Conservation (phyloP, 1,140 invertebrate species). For the Dendrolimus kikuchii region DNA sequence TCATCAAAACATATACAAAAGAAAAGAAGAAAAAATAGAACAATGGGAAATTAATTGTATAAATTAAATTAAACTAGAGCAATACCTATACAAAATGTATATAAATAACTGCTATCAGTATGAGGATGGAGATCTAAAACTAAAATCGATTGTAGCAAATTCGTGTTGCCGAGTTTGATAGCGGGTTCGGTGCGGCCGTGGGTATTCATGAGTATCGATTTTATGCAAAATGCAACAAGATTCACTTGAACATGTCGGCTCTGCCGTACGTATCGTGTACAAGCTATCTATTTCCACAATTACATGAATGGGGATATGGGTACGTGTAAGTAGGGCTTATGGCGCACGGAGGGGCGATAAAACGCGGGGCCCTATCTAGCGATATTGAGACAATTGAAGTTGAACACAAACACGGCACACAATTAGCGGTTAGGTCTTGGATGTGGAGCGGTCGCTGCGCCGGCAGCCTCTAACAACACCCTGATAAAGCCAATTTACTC, state of each 20-base stretch:
- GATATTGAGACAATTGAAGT: conserved; percentile 37
- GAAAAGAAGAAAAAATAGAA: no score
- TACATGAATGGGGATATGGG: conserved; percentile 46
- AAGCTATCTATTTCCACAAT: conserved; percentile 51
- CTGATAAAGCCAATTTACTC: conserved; percentile 26
- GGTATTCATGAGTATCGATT: conserved; percentile 69
- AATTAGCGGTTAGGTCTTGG: conserved; percentile 31
- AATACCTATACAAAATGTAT: no score
- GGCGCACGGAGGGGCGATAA: conserved; percentile 23
- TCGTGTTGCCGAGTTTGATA: conserved; percentile 45
- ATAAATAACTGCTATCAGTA: conserved; percentile 30
- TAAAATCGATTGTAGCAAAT: conserved; percentile 53
- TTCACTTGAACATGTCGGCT: conserved; percentile 58
- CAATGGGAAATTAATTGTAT: no score
- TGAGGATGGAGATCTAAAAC: conserved; percentile 41
- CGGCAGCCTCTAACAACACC: conserved; percentile 7
- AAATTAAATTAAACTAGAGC: no score
- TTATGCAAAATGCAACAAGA: conserved; percentile 72
- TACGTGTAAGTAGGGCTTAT: conserved; percentile 54
- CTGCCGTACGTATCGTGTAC: conserved; percentile 48
- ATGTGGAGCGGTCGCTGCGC: not conserved
- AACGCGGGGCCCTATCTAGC: conserved; percentile 29
- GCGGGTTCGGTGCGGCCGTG: conserved; percentile 36
- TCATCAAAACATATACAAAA: no score
- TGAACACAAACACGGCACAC: conserved; percentile 33